Evolutionary conservation across 2,888 invertebrate genomes (phyloP).

Genomic region (Ochropacha duplaris): DNA sequence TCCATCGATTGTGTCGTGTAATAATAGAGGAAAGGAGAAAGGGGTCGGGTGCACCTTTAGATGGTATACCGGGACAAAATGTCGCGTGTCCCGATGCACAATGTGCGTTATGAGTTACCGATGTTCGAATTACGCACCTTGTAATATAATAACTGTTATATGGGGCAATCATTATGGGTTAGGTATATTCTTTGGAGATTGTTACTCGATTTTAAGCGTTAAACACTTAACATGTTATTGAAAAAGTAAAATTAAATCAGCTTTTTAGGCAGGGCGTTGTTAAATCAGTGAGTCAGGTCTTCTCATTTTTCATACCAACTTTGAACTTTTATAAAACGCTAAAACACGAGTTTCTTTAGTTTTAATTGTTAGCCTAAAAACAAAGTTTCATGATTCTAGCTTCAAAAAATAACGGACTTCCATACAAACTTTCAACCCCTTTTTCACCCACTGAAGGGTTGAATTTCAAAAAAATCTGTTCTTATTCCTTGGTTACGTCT

Average conservation of each 20-base stretch:
- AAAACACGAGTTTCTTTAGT: too few relatives aligned
- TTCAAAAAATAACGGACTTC: too few relatives aligned
- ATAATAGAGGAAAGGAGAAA: conserved; percentile 64
- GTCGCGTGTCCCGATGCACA: conserved; percentile 63
- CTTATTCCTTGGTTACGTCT: too few relatives aligned
- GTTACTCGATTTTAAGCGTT: neutral
- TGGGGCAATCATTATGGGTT: conserved; percentile 1
- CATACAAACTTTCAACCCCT: too few relatives aligned
- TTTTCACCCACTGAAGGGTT: too few relatives aligned
- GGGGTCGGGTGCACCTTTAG: conserved; percentile 69
- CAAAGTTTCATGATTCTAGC: too few relatives aligned
- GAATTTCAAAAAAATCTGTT: too few relatives aligned
- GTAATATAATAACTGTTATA: conserved; percentile 9
- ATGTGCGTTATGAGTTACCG: conserved; percentile 40
- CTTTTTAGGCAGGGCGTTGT: too few relatives aligned
- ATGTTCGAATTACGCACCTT: conserved; percentile 14
- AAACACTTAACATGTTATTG: neutral
- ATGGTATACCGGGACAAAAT: conserved; percentile 43
- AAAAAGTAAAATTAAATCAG: neutral
- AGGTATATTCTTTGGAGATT: neutral
- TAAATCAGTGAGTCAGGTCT: too few relatives aligned
- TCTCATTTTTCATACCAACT: too few relatives aligned
- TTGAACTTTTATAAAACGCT: too few relatives aligned
- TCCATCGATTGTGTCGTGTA: conserved; percentile 47
- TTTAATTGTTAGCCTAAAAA: too few relatives aligned